Base-by-base conservation (phyloP, 2,888 invertebrate species). In the Mylabris sibirica region DNA sequence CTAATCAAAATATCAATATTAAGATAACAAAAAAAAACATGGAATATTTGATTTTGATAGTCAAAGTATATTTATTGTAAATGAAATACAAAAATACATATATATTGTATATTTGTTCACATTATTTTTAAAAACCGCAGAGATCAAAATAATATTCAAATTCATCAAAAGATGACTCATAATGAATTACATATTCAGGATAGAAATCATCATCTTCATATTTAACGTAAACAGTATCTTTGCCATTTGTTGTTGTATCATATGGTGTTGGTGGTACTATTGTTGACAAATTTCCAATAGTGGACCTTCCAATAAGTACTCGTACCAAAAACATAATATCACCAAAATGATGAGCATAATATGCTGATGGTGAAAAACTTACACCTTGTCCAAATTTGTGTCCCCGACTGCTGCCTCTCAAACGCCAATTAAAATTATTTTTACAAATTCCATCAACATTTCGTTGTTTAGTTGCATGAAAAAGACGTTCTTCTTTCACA, bases 361-460 rank as follows among this genome's bases (percentile, higher is more conserved):
- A 74, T 2, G 78, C 68, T 57, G 70, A 70, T 6, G 78, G 76
- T 6, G 80, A 69, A 70, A 82, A 81, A 20, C 76, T 78, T 0
- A 81, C 79, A 17, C 82, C 82, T 61, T 79, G 71, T 6, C 82
- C 82, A 73, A 76, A 81, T 24, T 66, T 72, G 53, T 77, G 71
- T 1, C 79, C 78, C 35, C 60, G 66, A 6, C 69, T 49, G 12
- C 44, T 64, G 11, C 79, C 80, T 59, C 73, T 75, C 12, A 75
- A 66, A 38, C 81, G 73, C 79, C 80, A 82, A 70, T 82, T 72
- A 34, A 82, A 81, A 72, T 82, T 82, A 24, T 77, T 67, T 35
- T 53, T 59, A 60, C 77, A 78, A 53, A 82, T 82, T 12, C 64
- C 71, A 8, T 67, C 35, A 1, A 78, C 63, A 65, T 78, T 77